Evolutionary conservation across 2,888 invertebrate genomes (phyloP).

Genomic region (Arrhopalites spinosus): DNA sequence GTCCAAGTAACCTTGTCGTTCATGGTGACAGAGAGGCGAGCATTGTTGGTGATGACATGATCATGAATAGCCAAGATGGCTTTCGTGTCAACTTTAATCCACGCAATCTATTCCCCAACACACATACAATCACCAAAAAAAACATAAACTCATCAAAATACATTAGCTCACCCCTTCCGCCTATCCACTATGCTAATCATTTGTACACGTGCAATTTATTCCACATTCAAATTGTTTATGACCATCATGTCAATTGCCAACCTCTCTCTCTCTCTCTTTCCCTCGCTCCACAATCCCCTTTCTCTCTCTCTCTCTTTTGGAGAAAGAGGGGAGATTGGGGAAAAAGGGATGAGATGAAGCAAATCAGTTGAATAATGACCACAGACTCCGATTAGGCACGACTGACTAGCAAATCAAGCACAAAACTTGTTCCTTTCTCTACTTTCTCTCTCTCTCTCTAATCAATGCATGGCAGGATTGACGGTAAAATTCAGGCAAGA

Average conservation of each 20-base stretch:
- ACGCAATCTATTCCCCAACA: slow-evolving; percentile 73
- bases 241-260: slow-evolving; percentile 2
- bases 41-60: slow-evolving; percentile 91
- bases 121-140: slow-evolving; percentile 15
- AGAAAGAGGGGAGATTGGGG: not conserved
- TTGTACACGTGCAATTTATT: no score
- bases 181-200: no score
- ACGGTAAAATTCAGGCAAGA: not conserved
- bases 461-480: not conserved
- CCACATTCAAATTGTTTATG: slow-evolving; percentile 1
- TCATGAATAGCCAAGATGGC: slow-evolving; percentile 92
- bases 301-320: no score
- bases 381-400: slow-evolving; percentile 30
- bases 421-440: not conserved
- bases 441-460: not conserved
- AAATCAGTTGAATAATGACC: slow-evolving; percentile 35
- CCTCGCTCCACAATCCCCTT: no score
- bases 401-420: slow-evolving; percentile 23
- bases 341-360: not conserved
- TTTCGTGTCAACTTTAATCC: slow-evolving; percentile 82
- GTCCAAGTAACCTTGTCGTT: slow-evolving; percentile 85
- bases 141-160: not conserved
- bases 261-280: no score
- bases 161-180: not conserved
- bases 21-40: slow-evolving; percentile 84